Conservation (phyloP, 2,113 vertebrate species). For the Atrichornis clamosus region DNA sequence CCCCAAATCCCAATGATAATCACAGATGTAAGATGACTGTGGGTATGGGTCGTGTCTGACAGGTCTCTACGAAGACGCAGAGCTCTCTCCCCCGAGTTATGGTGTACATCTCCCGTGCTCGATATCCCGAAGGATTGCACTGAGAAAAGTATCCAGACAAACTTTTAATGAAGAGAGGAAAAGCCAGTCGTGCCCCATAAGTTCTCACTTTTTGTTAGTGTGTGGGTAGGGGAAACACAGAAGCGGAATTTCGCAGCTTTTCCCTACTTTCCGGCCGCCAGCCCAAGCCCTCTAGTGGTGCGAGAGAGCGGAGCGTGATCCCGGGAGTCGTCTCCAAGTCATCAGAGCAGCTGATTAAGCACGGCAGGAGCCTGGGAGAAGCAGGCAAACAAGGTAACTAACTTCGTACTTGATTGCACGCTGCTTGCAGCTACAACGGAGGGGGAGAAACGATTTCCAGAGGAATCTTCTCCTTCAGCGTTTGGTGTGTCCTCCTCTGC, state of each 20-base stretch:
- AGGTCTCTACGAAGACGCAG: neutral
- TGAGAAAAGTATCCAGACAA: neutral
- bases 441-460: neutral
- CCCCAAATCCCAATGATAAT: neutral
- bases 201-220: no score
- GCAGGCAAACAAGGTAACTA: neutral
- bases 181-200: neutral
- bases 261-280: accelerated
- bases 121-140: neutral
- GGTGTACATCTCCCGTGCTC: accelerated
- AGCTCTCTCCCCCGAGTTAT: neutral
- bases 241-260: neutral
- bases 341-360: neutral
- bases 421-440: neutral
- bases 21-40: neutral
- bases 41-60: neutral
- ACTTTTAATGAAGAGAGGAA: neutral
- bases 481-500: accelerated
- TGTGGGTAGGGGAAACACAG: accelerated
- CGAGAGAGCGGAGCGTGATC: accelerated
- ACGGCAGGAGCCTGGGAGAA: neutral
- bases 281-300: neutral
- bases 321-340: neutral
- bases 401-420: neutral
- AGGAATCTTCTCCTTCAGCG: neutral